These are phyloP conservation scores for Tineola bisselliella DNA, from an alignment of 2,888 invertebrate species.

Conservation along the genomic window DNA sequence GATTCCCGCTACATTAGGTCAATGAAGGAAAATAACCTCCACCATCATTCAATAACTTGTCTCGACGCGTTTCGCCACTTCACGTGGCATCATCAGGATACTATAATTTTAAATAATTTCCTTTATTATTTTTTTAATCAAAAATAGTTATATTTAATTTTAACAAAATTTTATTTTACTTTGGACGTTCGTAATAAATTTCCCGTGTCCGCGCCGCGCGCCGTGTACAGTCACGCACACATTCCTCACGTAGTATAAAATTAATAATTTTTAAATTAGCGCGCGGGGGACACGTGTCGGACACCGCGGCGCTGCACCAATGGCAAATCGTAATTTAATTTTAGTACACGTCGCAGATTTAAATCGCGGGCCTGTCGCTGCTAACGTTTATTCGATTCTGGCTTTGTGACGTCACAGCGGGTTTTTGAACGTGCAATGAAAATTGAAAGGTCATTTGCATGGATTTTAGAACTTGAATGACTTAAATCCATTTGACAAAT, in stretches of 20 bases:
- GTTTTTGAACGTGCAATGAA: conserved; percentile 7
- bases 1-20: too few species aligned
- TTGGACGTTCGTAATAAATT: not conserved
- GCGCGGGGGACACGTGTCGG: not conserved
- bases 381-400: conserved; percentile 12
- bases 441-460: conserved; percentile 9
- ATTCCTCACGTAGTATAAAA: conserved; percentile 2
- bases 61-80: too few species aligned
- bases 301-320: conserved; percentile 10
- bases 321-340: conserved; percentile 24
- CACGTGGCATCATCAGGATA: too few species aligned
- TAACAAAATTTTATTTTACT: not conserved
- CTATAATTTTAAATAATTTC: too few species aligned
- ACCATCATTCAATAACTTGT: too few species aligned
- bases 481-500: not conserved
- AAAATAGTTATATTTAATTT: too few species aligned
- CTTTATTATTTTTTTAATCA: too few species aligned
- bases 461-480: conserved; percentile 1
- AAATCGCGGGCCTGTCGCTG: conserved; percentile 7
- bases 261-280: conserved; percentile 6
- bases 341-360: conserved; percentile 19
- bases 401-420: conserved; percentile 10
- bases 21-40: too few species aligned
- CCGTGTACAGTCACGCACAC: not conserved
- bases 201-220: not conserved